phyloP scores from a whole-genome alignment of 2,113 vertebrate species.

The Cebus imitator region DNA sequence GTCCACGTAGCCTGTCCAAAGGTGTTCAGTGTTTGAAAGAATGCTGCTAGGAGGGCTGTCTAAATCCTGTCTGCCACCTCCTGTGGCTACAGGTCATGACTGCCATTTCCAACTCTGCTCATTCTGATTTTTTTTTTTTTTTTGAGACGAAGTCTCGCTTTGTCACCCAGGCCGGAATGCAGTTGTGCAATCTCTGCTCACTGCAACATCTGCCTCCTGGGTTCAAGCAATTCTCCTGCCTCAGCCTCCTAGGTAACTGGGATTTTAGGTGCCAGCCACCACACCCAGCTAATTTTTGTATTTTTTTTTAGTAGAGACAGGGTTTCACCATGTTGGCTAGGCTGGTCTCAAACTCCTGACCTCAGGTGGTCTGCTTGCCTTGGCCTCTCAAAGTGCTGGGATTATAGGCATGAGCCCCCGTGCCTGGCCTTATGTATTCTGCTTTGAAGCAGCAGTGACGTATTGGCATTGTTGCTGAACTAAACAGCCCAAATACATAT shows the following conservation, averaged over 20 bases:
- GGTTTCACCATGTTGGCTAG: not conserved
- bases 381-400: not conserved
- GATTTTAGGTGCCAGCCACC: not conserved
- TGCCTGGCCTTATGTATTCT: fast-evolving
- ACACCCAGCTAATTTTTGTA: not conserved
- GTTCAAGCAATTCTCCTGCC: not conserved
- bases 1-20: not conserved
- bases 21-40: not conserved
- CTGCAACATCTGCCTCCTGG: not conserved
- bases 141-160: not conserved
- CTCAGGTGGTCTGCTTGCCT: not conserved
- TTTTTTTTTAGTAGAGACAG: not conserved
- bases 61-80: not conserved
- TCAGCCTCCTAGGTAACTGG: not conserved
- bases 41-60: no score
- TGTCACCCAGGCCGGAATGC: not conserved
- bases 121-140: not conserved
- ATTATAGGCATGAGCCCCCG: not conserved
- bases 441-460: not conserved
- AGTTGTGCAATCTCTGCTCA: not conserved
- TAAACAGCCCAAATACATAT: not conserved
- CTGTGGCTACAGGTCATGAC: not conserved
- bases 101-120: not conserved
- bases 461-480: not conserved
- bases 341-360: not conserved